Percentiles rank a stretch among this genome's conserved stretches.
Evolutionary conservation across 2,888 invertebrate genomes (phyloP).

Genomic region (Dendrolimus pini): DNA sequence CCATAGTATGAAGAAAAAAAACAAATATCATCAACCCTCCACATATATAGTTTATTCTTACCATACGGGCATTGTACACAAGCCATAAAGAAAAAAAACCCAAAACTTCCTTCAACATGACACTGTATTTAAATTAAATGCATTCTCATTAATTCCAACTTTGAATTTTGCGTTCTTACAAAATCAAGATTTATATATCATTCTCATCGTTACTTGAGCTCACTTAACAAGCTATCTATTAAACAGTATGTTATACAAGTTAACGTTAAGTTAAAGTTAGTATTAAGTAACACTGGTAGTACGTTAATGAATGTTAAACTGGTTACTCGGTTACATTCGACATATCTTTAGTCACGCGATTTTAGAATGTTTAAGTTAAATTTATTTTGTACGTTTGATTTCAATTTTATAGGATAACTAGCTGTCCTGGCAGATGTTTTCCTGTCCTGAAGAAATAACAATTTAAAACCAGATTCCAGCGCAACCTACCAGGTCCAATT

Average conservation of each 20-base stretch:
- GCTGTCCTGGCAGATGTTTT: no score
- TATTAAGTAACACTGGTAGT: background rate
- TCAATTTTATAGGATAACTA: background rate
- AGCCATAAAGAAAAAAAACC: no score
- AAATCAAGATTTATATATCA: background rate
- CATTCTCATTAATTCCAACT: background rate
- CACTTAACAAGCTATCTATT: conserved; percentile 12
- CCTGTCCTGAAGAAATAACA: no score
- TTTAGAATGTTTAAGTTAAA: conserved; percentile 10
- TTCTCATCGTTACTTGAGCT: background rate
- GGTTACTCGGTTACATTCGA: conserved; percentile 11
- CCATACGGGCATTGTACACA: no score
- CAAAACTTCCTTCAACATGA: no score
- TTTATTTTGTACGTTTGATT: background rate
- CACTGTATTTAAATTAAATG: no score
- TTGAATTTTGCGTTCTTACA: background rate
- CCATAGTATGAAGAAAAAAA: no score
- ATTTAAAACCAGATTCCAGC: no score
- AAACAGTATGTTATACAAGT: conserved; percentile 13
- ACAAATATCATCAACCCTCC: no score
- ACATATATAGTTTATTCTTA: no score
- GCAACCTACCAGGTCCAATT: no score
- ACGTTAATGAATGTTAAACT: conserved; percentile 17
- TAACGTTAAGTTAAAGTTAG: background rate
- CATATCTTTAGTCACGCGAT: conserved; percentile 21